Conservation (phyloP, 2,113 vertebrate genomes). For the Triplophysa siluroides region DNA sequence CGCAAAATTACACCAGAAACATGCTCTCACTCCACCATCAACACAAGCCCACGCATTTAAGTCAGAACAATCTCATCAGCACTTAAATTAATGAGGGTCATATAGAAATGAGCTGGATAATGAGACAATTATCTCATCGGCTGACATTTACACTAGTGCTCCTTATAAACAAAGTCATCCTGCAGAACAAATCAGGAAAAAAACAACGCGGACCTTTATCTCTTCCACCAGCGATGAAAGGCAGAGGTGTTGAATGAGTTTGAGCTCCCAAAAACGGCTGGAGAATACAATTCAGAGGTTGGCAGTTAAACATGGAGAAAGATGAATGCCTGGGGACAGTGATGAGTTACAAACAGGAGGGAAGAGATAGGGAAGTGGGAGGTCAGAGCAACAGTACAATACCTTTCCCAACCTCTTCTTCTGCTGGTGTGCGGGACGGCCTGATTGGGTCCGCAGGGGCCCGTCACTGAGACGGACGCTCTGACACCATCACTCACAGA, state of each 20-base stretch:
- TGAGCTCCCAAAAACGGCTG: constrained; percentile 50
- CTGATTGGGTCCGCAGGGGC: constrained; percentile 27
- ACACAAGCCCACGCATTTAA: constrained; percentile 13
- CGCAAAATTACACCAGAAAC: neutral
- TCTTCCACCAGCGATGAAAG: neutral
- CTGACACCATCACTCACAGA: constrained; percentile 33
- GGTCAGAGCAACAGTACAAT: constrained; percentile 10
- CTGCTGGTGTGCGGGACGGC: constrained; percentile 3
- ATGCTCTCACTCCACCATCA: neutral
- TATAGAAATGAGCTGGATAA: constrained; percentile 52
- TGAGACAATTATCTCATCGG: constrained; percentile 62
- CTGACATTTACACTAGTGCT: constrained; percentile 53
- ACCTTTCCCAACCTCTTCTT: constrained; percentile 1
- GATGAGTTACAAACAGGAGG: constrained; percentile 25
- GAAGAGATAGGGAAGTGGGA: neutral
- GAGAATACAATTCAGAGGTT: constrained; percentile 57
- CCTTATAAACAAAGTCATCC: constrained; percentile 47
- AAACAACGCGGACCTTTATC: constrained; percentile 25
- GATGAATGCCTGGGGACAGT: constrained; percentile 42
- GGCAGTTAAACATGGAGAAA: constrained; percentile 47
- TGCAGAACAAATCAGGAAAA: constrained; percentile 6
- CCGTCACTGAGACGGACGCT: constrained; percentile 4
- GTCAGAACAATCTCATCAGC: constrained; percentile 53
- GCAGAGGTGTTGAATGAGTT: neutral
- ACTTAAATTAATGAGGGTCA: constrained; percentile 58